Evolutionary conservation across 1,140 invertebrate genomes (phyloP).

Genomic region (Leptinotarsa undecemlineata): DNA sequence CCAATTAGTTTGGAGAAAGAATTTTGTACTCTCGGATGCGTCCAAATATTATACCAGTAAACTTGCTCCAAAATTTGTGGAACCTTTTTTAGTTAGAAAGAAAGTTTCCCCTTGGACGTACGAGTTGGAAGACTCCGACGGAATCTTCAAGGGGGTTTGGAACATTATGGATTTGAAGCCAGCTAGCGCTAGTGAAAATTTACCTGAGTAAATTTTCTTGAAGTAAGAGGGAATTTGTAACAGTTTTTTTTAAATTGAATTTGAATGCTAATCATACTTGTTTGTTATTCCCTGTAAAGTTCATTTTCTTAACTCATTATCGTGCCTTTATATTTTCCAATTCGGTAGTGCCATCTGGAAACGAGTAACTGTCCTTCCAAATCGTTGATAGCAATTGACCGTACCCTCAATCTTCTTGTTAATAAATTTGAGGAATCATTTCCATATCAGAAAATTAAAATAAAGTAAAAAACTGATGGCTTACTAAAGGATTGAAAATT

Average conservation of each 20-base stretch:
- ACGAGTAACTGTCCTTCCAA: too few species aligned
- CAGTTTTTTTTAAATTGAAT: not conserved
- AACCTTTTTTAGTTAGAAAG: slow-evolving; percentile 22
- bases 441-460: too few species aligned
- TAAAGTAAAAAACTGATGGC: too few species aligned
- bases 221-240: not conserved
- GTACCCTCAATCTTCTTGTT: too few species aligned
- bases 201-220: slow-evolving; percentile 12
- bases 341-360: not conserved
- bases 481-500: too few species aligned
- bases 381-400: too few species aligned
- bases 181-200: slow-evolving; percentile 17
- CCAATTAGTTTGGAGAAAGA: slow-evolving; percentile 19
- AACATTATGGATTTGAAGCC: slow-evolving; percentile 13
- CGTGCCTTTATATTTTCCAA: too few species aligned
- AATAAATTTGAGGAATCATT: too few species aligned
- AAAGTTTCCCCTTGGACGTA: slow-evolving; percentile 30
- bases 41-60: slow-evolving; percentile 26
- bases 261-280: too few species aligned
- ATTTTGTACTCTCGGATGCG: slow-evolving; percentile 32
- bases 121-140: slow-evolving; percentile 11
- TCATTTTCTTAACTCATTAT: too few species aligned
- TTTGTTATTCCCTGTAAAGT: too few species aligned
- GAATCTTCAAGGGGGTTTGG: slow-evolving; percentile 13
- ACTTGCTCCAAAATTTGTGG: slow-evolving; percentile 26